These are phyloP conservation scores for Semaprochilodus insignis DNA, from an alignment of 2,797 vertebrate species.

Conservation along the genomic window DNA sequence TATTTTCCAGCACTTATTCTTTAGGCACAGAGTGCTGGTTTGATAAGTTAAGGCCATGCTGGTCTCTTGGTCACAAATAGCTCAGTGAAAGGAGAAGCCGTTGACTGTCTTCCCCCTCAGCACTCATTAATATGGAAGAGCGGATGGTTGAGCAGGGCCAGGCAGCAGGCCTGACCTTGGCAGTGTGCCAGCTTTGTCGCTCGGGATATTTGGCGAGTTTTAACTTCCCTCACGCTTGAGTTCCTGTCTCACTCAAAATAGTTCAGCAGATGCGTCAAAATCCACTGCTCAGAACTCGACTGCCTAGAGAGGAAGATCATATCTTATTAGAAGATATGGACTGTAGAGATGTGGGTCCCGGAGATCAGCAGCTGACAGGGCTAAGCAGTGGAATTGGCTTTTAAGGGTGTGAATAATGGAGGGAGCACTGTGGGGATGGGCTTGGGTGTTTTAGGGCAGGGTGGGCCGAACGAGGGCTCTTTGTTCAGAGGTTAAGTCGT, in stretches of 20 bases:
- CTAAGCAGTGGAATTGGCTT: not conserved
- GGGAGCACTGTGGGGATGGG: not conserved
- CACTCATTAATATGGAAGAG: constrained; percentile 51
- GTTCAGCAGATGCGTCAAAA: constrained; percentile 21
- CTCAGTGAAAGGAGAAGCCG: constrained; percentile 29
- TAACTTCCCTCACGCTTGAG: constrained; percentile 28
- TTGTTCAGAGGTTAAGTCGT: constrained; percentile 22
- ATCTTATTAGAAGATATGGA: not conserved
- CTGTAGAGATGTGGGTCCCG: not conserved
- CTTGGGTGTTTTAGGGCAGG: not conserved
- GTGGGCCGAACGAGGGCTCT: not conserved
- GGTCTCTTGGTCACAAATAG: constrained; percentile 1
- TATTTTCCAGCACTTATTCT: not conserved
- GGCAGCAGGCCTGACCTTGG: constrained; percentile 36
- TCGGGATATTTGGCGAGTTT: constrained; percentile 30
- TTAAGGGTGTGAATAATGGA: constrained; percentile 13
- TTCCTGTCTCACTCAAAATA: constrained; percentile 33
- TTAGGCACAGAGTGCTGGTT: not conserved
- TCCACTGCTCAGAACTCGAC: constrained; percentile 7
- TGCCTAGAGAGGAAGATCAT: not conserved
- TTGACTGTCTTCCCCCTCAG: constrained; percentile 10
- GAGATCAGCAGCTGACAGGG: not conserved
- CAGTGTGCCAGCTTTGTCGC: constrained; percentile 44
- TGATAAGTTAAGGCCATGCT: not conserved
- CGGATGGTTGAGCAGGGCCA: constrained; percentile 29